Percentiles rank a stretch among this genome's conserved stretches.
These are phyloP conservation scores for Aspidiotus rigidus DNA, from an alignment of 2,888 invertebrate genomes.

Conservation along the genomic window DNA sequence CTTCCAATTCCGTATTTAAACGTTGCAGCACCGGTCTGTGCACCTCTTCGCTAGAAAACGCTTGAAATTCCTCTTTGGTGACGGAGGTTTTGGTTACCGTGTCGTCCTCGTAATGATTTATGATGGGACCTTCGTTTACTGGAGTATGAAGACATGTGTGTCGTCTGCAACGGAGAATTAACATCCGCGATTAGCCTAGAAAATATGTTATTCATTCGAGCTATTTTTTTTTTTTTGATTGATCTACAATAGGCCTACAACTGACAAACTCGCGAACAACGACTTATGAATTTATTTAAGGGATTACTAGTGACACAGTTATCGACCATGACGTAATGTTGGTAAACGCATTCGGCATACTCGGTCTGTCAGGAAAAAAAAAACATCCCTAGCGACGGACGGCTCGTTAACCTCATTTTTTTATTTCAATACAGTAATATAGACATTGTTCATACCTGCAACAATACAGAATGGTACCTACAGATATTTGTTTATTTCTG, in stretches of 20 bases:
- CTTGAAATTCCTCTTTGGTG: slow-evolving; percentile 40
- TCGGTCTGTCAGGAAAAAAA: too few species aligned
- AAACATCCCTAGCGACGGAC: too few species aligned
- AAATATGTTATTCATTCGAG: background rate
- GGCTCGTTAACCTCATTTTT: too few species aligned
- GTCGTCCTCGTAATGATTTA: slow-evolving; percentile 38
- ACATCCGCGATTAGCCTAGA: slow-evolving; percentile 5
- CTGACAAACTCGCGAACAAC: background rate
- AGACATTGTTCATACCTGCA: too few species aligned
- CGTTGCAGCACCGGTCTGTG: slow-evolving; percentile 41
- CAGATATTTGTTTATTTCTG: too few species aligned
- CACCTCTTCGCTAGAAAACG: slow-evolving; percentile 40
- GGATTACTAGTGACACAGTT: background rate
- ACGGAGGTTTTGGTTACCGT: slow-evolving; percentile 38
- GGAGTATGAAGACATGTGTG: slow-evolving; percentile 70
- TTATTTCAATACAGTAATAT: too few species aligned
- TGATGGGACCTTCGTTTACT: slow-evolving; percentile 41
- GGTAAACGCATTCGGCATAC: too few species aligned
- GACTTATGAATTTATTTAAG: slow-evolving; percentile 12
- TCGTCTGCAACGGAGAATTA: slow-evolving; percentile 52
- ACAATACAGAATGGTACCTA: too few species aligned
- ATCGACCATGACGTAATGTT: too few species aligned
- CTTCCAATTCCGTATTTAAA: slow-evolving; percentile 34
- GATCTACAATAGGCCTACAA: background rate
- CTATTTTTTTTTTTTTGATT: background rate